Evolutionary conservation across 2,113 vertebrate genomes (phyloP), one percentile per base, ranked within the genome.

Genomic region (Platycercus adscitus): DNA sequence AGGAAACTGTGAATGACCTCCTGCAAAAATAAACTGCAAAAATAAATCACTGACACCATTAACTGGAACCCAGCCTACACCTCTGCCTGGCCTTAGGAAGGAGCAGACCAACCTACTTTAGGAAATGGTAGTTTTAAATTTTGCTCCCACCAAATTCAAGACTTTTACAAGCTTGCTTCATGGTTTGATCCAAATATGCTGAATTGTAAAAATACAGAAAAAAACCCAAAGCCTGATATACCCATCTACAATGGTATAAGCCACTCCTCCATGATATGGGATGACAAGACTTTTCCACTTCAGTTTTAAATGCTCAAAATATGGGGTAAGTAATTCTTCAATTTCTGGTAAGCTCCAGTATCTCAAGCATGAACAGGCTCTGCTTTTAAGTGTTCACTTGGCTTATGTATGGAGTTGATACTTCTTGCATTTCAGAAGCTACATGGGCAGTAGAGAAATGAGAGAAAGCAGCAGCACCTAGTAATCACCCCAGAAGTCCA

Each of bases 11-110:
- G 73, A 6, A 24, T 24, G 11, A 46, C 28, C 61, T 81, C 29
- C 55, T n/a, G 37, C 37, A 8, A 37, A 37, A 37, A 37, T 37
- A 37, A 37, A 37, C 37, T 37, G 37, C 9, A 37, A 73, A 78
- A 78, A 17, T 23, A 52, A 52, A 16, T 64, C 49, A 47, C 13
- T 49, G 14, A 71, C 41, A 77, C 28, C 19, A 81, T 31, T 61
- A 80, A 81, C 0, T 23, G 7, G 11, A 88, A 95, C 23, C 3
- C 43, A 92, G 17, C 4, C 10, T 52, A 6, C 5, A 11, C 12
- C 12, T 49, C 21, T 10, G 3, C 10, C 12, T 13, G 3, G 1
- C 29, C 17, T 81, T 43, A 84, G 0, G 0, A 61, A 81, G 35
- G 1, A 63, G 17, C 1, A 73, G 8, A 35, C 11, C 49, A 55